Evolutionary conservation across 2,113 vertebrate genomes (phyloP), one percentile per base, ranked within the genome.

Genomic region (Catharus bicknelli): DNA sequence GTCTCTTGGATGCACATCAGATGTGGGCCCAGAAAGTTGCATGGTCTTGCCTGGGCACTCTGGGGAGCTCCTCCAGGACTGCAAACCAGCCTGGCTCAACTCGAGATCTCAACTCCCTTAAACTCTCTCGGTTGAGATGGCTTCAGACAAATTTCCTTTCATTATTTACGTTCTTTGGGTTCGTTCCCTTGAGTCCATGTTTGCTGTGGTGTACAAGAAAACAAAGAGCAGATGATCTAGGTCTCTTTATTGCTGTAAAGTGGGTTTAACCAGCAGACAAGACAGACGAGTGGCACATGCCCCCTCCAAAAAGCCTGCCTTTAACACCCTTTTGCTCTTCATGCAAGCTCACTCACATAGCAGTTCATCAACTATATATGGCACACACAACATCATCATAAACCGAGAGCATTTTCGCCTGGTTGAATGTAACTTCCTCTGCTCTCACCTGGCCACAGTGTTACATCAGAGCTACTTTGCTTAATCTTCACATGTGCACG

Each of bases 381-480:
- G 90, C 75, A 90, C 48, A 30, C 54, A 40, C 0, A 2, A 20
- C 51, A 58, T 47, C 7, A 1, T 77, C 7, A 9, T 62, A 79
- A 74, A 81, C 40, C 5, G 4, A 88, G 68, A 63, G 36, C 30
- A 1, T 90, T 86, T 92, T 89, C 2, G 32, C 77, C 36, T 92
- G 77, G 66, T 8, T 89, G 93, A 94, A 50, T 92, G 90, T 26
- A 50, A 94, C 93, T 95, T 96, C 94, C 91, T 87, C 38, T 91
- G 84, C 50, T 90, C 66, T 92, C 11, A 50, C 62, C 74, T 89
- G 66, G 66, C 34, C 19, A 14, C 75, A 23, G 3, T 18, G 42
- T 88, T 94, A 68, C 63, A 47, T 76, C 82, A 85, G 70, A 25
- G 67, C 85, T 83, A 3, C 62, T 91, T 85, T 90, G 94, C 45